Conservation (phyloP, 2,113 vertebrate genomes). For the Mellivora capensis region DNA sequence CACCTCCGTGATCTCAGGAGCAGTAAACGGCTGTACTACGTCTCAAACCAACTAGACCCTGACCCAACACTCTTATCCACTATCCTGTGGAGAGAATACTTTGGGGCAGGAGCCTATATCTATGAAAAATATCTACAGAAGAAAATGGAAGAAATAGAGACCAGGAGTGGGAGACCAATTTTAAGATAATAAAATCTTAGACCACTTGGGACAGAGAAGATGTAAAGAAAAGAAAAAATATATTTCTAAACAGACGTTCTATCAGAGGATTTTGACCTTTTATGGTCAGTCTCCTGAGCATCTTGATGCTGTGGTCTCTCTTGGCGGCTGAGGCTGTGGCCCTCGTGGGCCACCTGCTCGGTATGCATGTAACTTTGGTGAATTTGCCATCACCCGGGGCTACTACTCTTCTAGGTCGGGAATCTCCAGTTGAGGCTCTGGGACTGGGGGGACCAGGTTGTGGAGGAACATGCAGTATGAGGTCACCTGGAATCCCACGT, state of each 20-base stretch:
- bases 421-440: not conserved
- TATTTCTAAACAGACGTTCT: not conserved
- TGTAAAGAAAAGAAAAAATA: not conserved
- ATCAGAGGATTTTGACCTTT: not conserved
- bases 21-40: not conserved
- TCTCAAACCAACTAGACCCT: not conserved
- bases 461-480: not conserved
- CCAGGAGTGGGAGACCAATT: too few relatives aligned
- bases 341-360: not conserved
- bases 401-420: not conserved
- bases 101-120: not conserved
- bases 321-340: accelerated
- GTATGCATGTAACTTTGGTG: not conserved
- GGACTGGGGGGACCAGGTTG: not conserved
- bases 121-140: not conserved
- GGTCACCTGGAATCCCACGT: accelerated
- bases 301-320: accelerated
- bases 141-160: not conserved
- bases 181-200: not conserved
- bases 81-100: accelerated
- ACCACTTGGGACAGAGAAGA: not conserved
- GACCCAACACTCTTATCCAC: not conserved
- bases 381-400: too few relatives aligned
- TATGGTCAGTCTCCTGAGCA: not conserved
- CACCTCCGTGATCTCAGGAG: not conserved